Conservation (phyloP, 2,888 invertebrate species). For the Lasioglossum lativentre region DNA sequence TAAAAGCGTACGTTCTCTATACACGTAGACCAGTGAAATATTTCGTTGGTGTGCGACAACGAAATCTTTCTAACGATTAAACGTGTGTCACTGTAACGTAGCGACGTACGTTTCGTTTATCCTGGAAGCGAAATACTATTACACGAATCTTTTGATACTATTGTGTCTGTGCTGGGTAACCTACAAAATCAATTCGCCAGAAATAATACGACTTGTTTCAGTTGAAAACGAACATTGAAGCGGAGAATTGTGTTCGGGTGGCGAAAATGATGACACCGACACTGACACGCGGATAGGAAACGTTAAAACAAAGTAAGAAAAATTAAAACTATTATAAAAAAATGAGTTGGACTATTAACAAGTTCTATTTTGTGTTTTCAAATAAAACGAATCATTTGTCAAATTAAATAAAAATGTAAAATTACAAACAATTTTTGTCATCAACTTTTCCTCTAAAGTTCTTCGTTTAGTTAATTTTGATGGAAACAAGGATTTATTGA, state of each 20-base stretch:
- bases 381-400: background rate
- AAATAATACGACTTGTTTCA: background rate
- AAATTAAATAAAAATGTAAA: no score
- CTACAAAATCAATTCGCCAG: background rate
- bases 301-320: no score
- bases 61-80: conserved; percentile 8
- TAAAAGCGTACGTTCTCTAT: background rate
- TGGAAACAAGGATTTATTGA: no score
- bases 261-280: background rate
- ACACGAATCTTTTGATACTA: background rate
- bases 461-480: no score
- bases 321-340: background rate
- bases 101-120: background rate
- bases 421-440: background rate
- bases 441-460: background rate
- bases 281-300: background rate
- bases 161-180: background rate
- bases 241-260: background rate
- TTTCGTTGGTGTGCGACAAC: background rate
- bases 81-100: background rate
- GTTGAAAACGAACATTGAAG: background rate
- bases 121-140: background rate
- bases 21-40: background rate
- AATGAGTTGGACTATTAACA: background rate
- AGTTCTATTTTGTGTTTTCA: background rate